Conservation (phyloP, 2,888 invertebrate genomes). For the Prenolepis imparis region DNA sequence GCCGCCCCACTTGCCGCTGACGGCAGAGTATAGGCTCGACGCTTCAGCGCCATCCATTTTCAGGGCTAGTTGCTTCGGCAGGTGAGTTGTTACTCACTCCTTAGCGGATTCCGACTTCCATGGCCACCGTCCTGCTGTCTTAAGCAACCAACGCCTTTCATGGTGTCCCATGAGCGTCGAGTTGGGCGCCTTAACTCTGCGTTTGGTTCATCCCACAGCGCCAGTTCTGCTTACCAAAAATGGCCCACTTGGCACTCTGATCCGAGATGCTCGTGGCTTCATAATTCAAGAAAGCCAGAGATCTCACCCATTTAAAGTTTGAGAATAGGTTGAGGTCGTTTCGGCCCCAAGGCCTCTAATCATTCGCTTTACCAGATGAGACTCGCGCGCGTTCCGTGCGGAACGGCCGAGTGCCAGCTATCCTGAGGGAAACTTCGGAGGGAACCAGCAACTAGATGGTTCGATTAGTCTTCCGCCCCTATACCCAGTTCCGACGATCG, state of each 20-base stretch:
- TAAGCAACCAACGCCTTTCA: no score
- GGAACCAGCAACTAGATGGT: slow-evolving; percentile 93
- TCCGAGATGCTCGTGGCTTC: slow-evolving; percentile 82
- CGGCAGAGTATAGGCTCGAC: no score
- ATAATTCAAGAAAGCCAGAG: slow-evolving; percentile 60
- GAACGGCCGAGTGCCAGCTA: slow-evolving; percentile 82
- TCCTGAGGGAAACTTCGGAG: slow-evolving; percentile 88
- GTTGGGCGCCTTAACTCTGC: no score
- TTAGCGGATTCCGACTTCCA: slow-evolving; percentile 90
- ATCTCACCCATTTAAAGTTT: slow-evolving; percentile 91
- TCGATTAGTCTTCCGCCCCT: slow-evolving; percentile 92
- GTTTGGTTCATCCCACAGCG: slow-evolving; percentile 89
- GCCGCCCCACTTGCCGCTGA: no score
- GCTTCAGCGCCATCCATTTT: slow-evolving; percentile 90
- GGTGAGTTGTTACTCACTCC: slow-evolving; percentile 88
- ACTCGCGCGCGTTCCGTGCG: slow-evolving; percentile 32
- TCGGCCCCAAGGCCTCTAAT: slow-evolving; percentile 87
- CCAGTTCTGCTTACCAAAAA: slow-evolving; percentile 93
- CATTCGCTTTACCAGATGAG: slow-evolving; percentile 66
- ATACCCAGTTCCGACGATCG: slow-evolving; percentile 92
- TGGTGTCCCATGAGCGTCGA: no score
- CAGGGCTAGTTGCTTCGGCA: slow-evolving; percentile 90
- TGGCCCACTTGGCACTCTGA: slow-evolving; percentile 90
- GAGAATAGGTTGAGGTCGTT: slow-evolving; percentile 92
- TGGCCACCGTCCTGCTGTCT: slow-evolving; percentile 89